Evolutionary conservation across 2,113 vertebrate species (phyloP).

Genomic region (Cyprinus carpio): DNA sequence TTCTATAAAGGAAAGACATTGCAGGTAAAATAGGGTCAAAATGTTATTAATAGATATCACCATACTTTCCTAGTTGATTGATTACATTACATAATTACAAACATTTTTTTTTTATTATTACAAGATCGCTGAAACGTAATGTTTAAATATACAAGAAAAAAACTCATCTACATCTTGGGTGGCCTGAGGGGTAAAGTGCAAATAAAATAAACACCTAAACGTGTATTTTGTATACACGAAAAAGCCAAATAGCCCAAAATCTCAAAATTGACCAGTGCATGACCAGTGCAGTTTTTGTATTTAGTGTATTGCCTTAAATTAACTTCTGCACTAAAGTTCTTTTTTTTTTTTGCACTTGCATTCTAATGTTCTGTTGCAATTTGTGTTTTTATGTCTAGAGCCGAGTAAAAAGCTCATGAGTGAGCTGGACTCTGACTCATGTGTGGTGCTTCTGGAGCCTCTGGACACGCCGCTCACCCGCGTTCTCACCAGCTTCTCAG

Average conservation of each 20-base stretch:
- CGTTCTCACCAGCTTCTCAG: conserved; percentile 80
- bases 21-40: not conserved
- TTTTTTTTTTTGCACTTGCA: not conserved
- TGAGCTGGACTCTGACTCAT: conserved; percentile 73
- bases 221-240: not conserved
- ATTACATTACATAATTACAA: not conserved
- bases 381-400: conserved; percentile 68
- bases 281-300: not conserved
- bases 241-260: not conserved
- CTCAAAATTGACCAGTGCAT: not conserved
- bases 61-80: too few species aligned
- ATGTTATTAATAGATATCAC: too few species aligned
- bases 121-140: not conserved
- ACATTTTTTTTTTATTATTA: not conserved
- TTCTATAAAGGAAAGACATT: not conserved
- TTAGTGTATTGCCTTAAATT: not conserved
- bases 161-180: too few species aligned
- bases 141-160: not conserved
- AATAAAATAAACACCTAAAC: not conserved
- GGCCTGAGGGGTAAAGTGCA: not conserved
- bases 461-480: conserved; percentile 80
- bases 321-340: not conserved
- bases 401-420: conserved; percentile 75
- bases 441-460: conserved; percentile 83
- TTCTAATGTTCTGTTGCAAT: not conserved